phyloP scores from a whole-genome alignment of 1,140 invertebrate species.

The Halesus radiatus region DNA sequence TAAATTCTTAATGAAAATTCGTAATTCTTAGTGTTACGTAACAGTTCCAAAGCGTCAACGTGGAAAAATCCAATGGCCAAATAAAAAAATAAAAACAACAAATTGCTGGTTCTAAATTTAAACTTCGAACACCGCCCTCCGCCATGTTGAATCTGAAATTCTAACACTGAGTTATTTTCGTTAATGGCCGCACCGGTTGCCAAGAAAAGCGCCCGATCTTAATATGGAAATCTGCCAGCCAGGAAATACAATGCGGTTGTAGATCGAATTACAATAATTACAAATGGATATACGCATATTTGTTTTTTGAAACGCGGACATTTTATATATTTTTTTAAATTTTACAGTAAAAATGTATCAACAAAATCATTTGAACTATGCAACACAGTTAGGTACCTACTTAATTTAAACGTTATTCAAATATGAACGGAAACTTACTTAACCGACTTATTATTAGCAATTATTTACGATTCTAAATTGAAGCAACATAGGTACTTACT shows the following conservation, averaged over 20 bases:
- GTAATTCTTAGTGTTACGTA: not conserved
- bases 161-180: constrained; percentile 48
- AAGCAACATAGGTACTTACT: too few relatives aligned
- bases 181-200: constrained; percentile 46
- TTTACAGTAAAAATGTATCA: too few relatives aligned
- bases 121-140: constrained; percentile 9
- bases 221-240: constrained; percentile 55
- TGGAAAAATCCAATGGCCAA: constrained; percentile 5
- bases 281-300: too few relatives aligned
- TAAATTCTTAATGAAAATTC: not conserved
- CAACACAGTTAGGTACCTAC: too few relatives aligned
- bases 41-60: not conserved
- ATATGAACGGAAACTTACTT: too few relatives aligned
- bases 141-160: constrained; percentile 22
- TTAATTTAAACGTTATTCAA: too few relatives aligned
- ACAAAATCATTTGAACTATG: too few relatives aligned
- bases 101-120: constrained; percentile 36
- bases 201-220: constrained; percentile 51
- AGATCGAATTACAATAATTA: constrained; percentile 38
- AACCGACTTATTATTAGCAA: too few relatives aligned
- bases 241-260: constrained; percentile 49
- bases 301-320: too few relatives aligned
- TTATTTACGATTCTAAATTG: too few relatives aligned
- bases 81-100: constrained; percentile 28
- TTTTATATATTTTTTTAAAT: too few relatives aligned